Percentiles rank a stretch among this genome's conserved stretches.
phyloP scores from a whole-genome alignment of 2,113 vertebrate species.

The Forbesichthys papilliferus region DNA sequence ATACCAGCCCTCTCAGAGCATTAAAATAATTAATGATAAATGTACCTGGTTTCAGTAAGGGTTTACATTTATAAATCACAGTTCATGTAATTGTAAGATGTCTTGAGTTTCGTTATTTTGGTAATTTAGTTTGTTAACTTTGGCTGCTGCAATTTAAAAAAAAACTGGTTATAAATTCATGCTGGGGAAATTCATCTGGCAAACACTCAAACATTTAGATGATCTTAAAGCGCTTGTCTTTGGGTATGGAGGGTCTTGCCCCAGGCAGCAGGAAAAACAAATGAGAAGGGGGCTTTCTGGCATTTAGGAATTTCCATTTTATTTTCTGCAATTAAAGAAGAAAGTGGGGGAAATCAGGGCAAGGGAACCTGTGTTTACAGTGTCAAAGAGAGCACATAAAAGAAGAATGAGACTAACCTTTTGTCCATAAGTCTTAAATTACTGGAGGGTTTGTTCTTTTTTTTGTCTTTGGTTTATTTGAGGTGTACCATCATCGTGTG shows the following conservation, averaged over 20 bases:
- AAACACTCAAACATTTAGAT: slow-evolving; percentile 28
- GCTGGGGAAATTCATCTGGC: slow-evolving; percentile 68
- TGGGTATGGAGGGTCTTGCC: slow-evolving; percentile 43
- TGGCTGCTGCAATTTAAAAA: slow-evolving; percentile 46
- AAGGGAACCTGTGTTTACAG: slow-evolving; percentile 27
- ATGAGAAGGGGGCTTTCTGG: slow-evolving; percentile 32
- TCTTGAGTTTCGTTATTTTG: background rate
- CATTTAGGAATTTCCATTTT: slow-evolving; percentile 55
- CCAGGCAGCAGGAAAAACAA: slow-evolving; percentile 28
- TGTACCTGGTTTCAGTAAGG: too few species aligned
- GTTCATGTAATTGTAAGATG: background rate
- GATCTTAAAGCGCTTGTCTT: slow-evolving; percentile 57
- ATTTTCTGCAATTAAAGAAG: slow-evolving; percentile 28
- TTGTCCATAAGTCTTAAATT: background rate
- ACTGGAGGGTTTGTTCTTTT: too few species aligned
- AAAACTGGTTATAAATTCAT: slow-evolving; percentile 43
- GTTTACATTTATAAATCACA: background rate
- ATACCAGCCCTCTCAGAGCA: too few species aligned
- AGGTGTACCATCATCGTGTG: too few species aligned
- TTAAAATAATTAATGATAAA: too few species aligned
- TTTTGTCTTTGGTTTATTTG: too few species aligned
- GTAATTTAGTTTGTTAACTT: slow-evolving; percentile 21
- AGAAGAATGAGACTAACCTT: background rate
- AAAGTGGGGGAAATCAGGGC: slow-evolving; percentile 11
- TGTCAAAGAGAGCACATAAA: background rate